phyloP scores from a whole-genome alignment of 2,888 invertebrate genomes.

The Cataglyphis rosenhaueri region DNA sequence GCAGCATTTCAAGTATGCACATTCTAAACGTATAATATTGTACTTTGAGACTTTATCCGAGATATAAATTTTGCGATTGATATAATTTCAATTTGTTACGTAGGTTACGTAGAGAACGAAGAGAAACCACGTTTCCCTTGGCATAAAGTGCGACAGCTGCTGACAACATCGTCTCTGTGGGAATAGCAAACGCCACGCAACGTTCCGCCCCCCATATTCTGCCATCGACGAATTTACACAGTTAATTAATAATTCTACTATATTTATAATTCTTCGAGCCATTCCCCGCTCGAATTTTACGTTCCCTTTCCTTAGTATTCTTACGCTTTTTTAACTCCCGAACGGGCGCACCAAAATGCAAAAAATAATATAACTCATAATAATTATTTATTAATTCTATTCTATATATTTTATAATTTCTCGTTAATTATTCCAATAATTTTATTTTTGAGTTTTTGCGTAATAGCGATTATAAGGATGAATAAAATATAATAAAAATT shows the following conservation, averaged over 20 bases:
- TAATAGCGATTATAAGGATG: background rate
- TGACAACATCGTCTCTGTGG: constrained; percentile 90
- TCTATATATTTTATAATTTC: background rate
- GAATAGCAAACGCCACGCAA: constrained; percentile 84
- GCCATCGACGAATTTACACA: constrained; percentile 38
- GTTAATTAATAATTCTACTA: constrained; percentile 47
- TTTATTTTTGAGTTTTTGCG: background rate
- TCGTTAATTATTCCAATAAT: background rate
- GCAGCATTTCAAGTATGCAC: constrained; percentile 84
- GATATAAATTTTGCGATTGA: constrained; percentile 8
- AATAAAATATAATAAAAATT: background rate
- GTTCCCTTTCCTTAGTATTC: constrained; percentile 25
- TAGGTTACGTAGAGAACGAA: constrained; percentile 28
- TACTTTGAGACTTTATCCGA: background rate
- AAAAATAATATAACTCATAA: background rate
- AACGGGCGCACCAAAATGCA: background rate
- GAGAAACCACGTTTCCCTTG: constrained; percentile 89
- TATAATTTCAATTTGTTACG: background rate
- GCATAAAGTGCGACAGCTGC: constrained; percentile 91
- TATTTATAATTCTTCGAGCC: constrained; percentile 43
- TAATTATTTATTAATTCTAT: background rate
- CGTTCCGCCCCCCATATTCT: background rate
- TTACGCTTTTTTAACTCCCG: constrained; percentile 14
- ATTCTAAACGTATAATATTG: background rate
- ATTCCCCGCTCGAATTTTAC: constrained; percentile 21